Evolutionary conservation across 2,797 vertebrate genomes (phyloP).

Genomic region (Valencia hispanica): DNA sequence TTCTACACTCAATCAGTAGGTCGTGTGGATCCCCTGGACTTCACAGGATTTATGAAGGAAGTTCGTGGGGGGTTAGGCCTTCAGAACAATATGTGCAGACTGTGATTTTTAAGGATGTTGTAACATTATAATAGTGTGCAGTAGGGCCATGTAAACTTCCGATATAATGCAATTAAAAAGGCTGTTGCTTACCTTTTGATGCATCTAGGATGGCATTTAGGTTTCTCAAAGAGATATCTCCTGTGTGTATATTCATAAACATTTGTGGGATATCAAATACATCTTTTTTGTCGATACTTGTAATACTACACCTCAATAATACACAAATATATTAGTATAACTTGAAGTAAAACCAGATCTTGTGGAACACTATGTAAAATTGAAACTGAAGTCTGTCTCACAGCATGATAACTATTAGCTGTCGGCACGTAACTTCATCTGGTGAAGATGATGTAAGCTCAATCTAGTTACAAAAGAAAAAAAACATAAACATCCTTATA

Average conservation of each 20-base stretch:
- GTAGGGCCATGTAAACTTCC: neutral
- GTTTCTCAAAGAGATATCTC: neutral
- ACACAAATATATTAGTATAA: neutral
- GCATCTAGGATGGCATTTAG: neutral
- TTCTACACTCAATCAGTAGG: slow-evolving; percentile 74
- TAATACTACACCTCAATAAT: neutral
- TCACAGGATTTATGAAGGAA: slow-evolving; percentile 52
- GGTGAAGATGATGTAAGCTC: neutral
- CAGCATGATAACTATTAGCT: neutral
- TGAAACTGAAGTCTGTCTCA: neutral
- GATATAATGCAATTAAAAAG: neutral
- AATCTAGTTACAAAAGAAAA: neutral
- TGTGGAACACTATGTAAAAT: neutral
- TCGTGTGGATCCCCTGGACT: slow-evolving; percentile 60
- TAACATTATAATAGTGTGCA: slow-evolving; percentile 19
- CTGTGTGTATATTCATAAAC: neutral
- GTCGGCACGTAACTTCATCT: neutral
- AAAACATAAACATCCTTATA: too few relatives aligned
- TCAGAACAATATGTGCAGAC: slow-evolving; percentile 54
- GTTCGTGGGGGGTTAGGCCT: slow-evolving; percentile 48
- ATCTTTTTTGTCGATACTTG: neutral
- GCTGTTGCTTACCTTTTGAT: neutral
- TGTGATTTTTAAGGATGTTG: slow-evolving; percentile 25
- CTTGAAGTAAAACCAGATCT: neutral
- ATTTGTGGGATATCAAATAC: neutral